Evolutionary conservation across 2,888 invertebrate species (phyloP), one percentile per base, ranked within the genome.

Genomic region (Anarsia innoxiella): DNA sequence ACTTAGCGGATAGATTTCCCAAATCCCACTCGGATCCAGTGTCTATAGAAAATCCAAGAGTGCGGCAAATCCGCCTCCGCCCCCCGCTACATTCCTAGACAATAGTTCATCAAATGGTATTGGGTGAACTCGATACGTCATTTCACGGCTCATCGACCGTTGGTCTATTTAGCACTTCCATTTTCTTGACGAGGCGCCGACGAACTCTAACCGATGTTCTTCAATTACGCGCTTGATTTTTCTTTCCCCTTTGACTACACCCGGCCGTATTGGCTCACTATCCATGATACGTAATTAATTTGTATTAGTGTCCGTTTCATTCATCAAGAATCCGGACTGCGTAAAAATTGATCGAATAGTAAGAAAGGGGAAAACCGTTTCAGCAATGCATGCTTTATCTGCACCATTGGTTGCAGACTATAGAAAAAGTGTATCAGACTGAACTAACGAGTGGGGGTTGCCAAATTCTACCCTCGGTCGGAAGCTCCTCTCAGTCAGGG

Each of bases 401-500:
- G 46, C 51, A 37, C 54, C 57, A 67, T 65, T 66, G 66, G 70
- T 69, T 62, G 64, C 59, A 69, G 59, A 61, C 62, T 63, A 53
- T 49, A 59, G 62, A 68, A 72, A 19, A 72, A 72, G 64, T 62
- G 55, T 69, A 60, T 67, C 60, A 62, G 59, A 66, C 56, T 65
- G 53, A 68, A 75, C 66, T 73, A 74, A 64, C 68, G 67, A 69
- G 59, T 54, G 54, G 67, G 67, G 66, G 66, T 67, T 69, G 66
- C 72, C 78, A 78, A 77, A 73, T 71, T 72, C 66, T 61, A 66
- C 70, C 67, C 70, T 59, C 52, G 56, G 56, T 65, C 64, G 60
- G 64, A 61, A 70, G 65, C 69, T 72, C 66, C 67, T 70, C 67
- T 64, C 60, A 57, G 62, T 59, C 59, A 64, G 63, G 68, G 67